Base-by-base conservation (phyloP, 1,140 invertebrate species). In the Hormaphis cornu region DNA sequence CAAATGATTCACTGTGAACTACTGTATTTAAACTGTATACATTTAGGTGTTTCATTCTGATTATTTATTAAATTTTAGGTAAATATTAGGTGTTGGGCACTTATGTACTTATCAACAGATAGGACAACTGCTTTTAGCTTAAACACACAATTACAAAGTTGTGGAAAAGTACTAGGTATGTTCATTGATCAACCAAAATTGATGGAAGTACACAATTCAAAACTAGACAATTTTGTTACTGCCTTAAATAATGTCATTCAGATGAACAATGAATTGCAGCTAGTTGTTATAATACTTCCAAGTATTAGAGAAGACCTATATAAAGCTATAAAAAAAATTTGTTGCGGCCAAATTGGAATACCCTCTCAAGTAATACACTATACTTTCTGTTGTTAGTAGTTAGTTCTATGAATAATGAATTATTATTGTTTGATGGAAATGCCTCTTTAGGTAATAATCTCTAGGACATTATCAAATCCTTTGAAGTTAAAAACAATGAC, bases 271-370 rank as follows among this genome's bases (percentile, higher is more conserved):
- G 44, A 78, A 12, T 72, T 87, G 5, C 85, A 93, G 77, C 78
- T 94, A 6, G 83, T 90, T 0, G 86, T 95, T 0, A 80, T 86
- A 1, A 86, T 98, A 53, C 89, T 89, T 74, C 91, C 93, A 0
- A 86, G 85, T 0, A 80, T 82, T 18, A 80, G 93, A 63, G 88
- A 90, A 71, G 94, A 97, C 76, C 80, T 91, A 28, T 98, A 98
- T 75, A 79, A 84, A 3, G 86, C 90, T 1, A 85, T 97, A 0
- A 97, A 97, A 79, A 91, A 88, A 75, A 78, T 93, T 0, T 95
- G 91, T 75, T 93, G 89, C 74, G 81, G 85, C 12, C 89, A 95
- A 69, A 81, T 82, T 16, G 89, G 91, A 2, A 77, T 94, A 26
- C 82, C 90, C 0, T 90, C 89, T 1, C 90, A 95, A 80, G 85